Conservation (phyloP, 1,140 invertebrate species). For the Caligus rogercresseyi region DNA sequence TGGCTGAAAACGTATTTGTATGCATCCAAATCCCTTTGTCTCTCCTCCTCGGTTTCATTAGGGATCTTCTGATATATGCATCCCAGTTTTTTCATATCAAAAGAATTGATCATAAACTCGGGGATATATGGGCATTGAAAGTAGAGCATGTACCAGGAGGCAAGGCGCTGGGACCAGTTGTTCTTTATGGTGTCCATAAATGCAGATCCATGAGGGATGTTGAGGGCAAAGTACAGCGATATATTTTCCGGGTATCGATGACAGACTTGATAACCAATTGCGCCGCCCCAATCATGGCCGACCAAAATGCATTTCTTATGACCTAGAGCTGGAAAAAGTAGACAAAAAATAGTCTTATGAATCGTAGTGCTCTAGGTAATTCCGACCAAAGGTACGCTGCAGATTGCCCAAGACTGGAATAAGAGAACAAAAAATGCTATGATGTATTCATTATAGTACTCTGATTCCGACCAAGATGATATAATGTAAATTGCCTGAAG, state of each 20-base stretch:
- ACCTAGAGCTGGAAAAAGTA: constrained; percentile 21
- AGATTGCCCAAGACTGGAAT: too few species aligned
- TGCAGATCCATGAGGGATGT: constrained; percentile 11
- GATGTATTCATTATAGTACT: too few species aligned
- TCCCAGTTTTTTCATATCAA: constrained; percentile 14
- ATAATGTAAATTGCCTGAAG: too few species aligned
- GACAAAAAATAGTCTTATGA: not conserved
- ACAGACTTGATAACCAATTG: constrained; percentile 50
- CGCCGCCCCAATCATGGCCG: constrained; percentile 61
- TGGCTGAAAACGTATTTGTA: constrained; percentile 23
- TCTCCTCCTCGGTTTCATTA: not conserved
- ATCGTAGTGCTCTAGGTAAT: not conserved
- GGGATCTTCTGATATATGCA: not conserved
- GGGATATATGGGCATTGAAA: constrained; percentile 23
- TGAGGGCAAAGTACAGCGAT: constrained; percentile 4
- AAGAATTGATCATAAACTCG: constrained; percentile 12
- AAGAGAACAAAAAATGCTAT: too few species aligned
- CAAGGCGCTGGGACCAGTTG: constrained; percentile 18
- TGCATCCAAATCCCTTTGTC: constrained; percentile 20
- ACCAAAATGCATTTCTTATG: constrained; percentile 40
- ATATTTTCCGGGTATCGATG: constrained; percentile 45
- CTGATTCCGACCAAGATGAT: too few species aligned
- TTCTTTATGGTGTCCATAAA: not conserved
- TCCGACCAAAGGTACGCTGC: too few species aligned
- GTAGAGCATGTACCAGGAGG: constrained; percentile 23